Evolutionary conservation across 1,140 invertebrate genomes (phyloP).

Genomic region (Trypoxylus dichotomus): DNA sequence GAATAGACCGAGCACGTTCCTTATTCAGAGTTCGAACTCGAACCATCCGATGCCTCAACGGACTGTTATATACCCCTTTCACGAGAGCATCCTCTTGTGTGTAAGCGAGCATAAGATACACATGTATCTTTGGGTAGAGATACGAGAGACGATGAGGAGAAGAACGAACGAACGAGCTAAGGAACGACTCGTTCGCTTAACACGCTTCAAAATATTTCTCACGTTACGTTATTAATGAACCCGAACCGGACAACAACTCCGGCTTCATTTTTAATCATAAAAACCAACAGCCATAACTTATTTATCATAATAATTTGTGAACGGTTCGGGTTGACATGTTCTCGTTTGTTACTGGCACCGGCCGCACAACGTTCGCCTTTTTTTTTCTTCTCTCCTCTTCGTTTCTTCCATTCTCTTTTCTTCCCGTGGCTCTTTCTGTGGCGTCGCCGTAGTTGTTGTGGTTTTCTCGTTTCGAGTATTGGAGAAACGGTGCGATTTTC

Average conservation of each 20-base stretch:
- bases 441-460: background rate
- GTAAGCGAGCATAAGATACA: too few species aligned
- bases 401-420: background rate
- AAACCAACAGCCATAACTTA: constrained; percentile 46
- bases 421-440: background rate
- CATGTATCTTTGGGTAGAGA: too few species aligned
- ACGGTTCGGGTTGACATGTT: constrained; percentile 31
- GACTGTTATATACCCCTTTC: background rate
- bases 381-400: background rate
- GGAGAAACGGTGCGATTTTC: too few species aligned
- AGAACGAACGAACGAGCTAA: background rate
- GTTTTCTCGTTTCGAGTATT: background rate
- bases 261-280: constrained; percentile 46
- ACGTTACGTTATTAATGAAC: constrained; percentile 45
- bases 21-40: background rate
- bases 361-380: background rate
- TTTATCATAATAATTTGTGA: constrained; percentile 45
- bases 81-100: background rate
- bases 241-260: constrained; percentile 41
- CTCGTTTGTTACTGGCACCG: constrained; percentile 31
- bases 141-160: background rate
- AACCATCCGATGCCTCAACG: background rate
- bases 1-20: background rate
- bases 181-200: constrained; percentile 5
- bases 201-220: constrained; percentile 39